Percentiles rank a stretch among this genome's conserved stretches.
Conservation (phyloP, 2,888 invertebrate species). For the Lissocephala sabroskyi region DNA sequence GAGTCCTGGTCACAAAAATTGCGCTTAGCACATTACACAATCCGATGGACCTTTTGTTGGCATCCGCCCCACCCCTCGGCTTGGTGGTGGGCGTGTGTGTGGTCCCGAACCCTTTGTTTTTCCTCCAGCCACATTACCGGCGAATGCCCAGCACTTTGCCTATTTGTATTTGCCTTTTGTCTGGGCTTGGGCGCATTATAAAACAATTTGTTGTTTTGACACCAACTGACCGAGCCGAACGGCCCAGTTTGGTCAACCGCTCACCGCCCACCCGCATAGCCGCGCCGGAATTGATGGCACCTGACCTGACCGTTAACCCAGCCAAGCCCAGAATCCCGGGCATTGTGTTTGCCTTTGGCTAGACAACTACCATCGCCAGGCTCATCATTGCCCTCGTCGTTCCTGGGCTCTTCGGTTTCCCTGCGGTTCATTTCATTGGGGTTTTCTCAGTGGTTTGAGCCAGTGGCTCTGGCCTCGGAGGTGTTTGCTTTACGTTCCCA, state of each 20-base stretch:
- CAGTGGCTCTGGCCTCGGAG: too few relatives aligned
- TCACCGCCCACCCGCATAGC: too few relatives aligned
- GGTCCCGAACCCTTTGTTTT: constrained; percentile 2
- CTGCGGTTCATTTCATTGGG: neutral
- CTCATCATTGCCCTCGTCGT: too few relatives aligned
- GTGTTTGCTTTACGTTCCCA: too few relatives aligned
- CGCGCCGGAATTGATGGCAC: constrained; percentile 12
- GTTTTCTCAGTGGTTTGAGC: neutral
- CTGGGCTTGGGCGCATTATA: constrained; percentile 36
- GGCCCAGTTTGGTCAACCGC: neutral
- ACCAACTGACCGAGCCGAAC: constrained; percentile 41
- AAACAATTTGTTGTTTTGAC: constrained; percentile 64
- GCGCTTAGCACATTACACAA: neutral
- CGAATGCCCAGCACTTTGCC: neutral
- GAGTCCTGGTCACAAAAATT: neutral
- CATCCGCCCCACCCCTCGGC: neutral
- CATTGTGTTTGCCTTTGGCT: neutral
- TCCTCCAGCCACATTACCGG: neutral
- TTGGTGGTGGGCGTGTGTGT: too few relatives aligned
- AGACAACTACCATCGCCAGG: neutral
- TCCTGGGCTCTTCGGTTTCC: neutral
- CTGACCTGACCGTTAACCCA: too few relatives aligned
- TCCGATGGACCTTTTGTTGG: neutral
- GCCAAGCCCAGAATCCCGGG: neutral
- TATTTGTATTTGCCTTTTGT: constrained; percentile 5